Conservation (phyloP, 2,888 invertebrate species). For the Hyalella azteca region DNA sequence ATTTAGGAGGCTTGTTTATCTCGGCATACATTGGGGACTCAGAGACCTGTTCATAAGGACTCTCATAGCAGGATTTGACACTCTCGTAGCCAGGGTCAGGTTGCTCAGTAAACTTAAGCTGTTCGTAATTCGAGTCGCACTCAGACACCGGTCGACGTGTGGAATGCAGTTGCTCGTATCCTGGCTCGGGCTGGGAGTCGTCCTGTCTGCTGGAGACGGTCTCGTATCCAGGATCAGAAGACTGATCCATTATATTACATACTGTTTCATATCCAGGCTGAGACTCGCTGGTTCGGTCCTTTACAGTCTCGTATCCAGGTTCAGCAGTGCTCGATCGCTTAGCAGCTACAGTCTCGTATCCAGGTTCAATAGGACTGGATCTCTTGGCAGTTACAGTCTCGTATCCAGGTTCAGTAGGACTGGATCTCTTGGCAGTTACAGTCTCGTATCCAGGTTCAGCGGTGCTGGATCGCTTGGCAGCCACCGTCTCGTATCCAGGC, state of each 20-base stretch:
- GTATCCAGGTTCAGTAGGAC: conserved; percentile 55
- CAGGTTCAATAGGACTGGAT: conserved; percentile 49
- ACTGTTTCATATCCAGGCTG: conserved; percentile 57
- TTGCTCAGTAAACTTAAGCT: conserved; percentile 53
- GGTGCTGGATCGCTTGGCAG: conserved; percentile 48
- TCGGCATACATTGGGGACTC: conserved; percentile 47
- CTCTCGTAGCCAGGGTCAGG: conserved; percentile 55
- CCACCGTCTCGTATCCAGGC: conserved; percentile 57
- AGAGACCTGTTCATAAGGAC: conserved; percentile 49
- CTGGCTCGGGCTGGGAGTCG: conserved; percentile 48
- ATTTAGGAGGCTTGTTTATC: conserved; percentile 15
- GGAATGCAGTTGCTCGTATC: conserved; percentile 52
- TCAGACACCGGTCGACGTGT: conserved; percentile 49
- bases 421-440: conserved; percentile 44
- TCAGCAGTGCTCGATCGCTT: conserved; percentile 49
- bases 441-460: conserved; percentile 57
- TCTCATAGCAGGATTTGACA: conserved; percentile 45
- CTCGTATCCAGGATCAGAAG: conserved; percentile 56
- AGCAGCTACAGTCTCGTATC: conserved; percentile 51
- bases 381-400: conserved; percentile 56
- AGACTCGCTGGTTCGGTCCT: conserved; percentile 46
- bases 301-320: conserved; percentile 55
- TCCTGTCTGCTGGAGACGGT: conserved; percentile 48
- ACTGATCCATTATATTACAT: conserved; percentile 46
- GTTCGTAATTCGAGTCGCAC: conserved; percentile 56